Evolutionary conservation across 53 echinoderm and acorn worm genomes (phyloP).

Genomic region (Antedon mediterranea): DNA sequence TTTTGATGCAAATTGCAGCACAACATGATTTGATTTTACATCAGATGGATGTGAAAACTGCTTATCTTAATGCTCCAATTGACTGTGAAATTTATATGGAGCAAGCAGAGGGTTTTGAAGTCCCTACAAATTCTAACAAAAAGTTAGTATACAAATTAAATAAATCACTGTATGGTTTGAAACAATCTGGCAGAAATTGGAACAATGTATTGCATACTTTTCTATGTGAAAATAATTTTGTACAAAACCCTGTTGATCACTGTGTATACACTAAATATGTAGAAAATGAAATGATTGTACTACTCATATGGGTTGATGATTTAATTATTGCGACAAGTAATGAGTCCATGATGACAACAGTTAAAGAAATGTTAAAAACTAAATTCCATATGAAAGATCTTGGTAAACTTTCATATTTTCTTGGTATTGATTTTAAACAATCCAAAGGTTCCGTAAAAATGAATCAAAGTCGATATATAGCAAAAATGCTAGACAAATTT

Average conservation of each 20-base stretch:
- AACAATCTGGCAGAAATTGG: background rate
- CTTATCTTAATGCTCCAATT: too few species aligned
- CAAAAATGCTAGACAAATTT: slow-evolving; percentile 3
- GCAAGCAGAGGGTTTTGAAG: too few species aligned
- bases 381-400: slow-evolving; percentile 4
- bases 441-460: background rate
- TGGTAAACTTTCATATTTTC: background rate
- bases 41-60: slow-evolving; percentile 3
- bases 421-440: slow-evolving; percentile 8
- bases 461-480: slow-evolving; percentile 7
- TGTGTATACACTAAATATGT: background rate
- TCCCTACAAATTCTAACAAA: background rate
- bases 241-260: background rate
- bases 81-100: too few species aligned
- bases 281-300: background rate
- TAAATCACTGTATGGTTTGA: background rate
- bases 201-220: background rate
- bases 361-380: too few species aligned
- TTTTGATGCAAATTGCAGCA: background rate
- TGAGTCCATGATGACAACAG: background rate
- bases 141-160: background rate
- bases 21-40: background rate
- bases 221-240: background rate
- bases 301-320: slow-evolving; percentile 37
- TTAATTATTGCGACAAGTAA: slow-evolving; percentile 18